Evolutionary conservation across 2,113 vertebrate species (phyloP).

Genomic region (Burhinus oedicnemus): DNA sequence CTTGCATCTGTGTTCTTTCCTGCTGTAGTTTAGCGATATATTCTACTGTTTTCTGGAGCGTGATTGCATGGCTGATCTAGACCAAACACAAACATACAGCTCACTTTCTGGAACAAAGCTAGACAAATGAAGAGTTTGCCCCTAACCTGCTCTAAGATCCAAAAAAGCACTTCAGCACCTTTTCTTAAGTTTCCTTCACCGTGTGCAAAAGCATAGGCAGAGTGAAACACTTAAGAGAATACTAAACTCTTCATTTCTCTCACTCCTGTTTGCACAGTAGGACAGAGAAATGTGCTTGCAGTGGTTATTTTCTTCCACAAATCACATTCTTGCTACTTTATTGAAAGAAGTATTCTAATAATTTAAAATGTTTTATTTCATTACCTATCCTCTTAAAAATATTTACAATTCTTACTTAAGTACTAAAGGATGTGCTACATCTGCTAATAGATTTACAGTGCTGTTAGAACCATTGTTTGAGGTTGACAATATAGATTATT

Average conservation of each 20-base stretch:
- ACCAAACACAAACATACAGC: constrained; percentile 5
- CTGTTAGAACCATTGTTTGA: neutral
- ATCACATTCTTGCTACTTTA: neutral
- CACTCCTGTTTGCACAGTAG: neutral
- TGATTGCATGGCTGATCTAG: constrained; percentile 91
- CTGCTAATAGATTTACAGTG: neutral
- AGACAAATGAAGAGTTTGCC: neutral
- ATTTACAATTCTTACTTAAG: neutral
- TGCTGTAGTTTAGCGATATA: constrained; percentile 95
- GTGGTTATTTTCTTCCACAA: neutral
- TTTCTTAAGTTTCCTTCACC: neutral
- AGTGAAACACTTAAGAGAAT: neutral
- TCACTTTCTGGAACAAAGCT: neutral
- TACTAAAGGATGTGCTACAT: neutral
- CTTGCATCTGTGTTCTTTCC: constrained; percentile 89
- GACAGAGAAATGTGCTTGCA: neutral
- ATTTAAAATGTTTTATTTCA: neutral
- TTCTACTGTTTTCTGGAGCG: constrained; percentile 93
- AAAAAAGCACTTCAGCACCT: neutral
- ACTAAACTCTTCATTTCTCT: neutral
- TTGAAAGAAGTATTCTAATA: neutral
- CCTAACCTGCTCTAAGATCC: neutral
- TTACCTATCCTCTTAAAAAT: neutral
- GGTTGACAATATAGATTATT: neutral
- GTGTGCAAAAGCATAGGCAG: neutral